phyloP scores from a whole-genome alignment of 2,888 invertebrate species.

The Stramonita haemastoma region DNA sequence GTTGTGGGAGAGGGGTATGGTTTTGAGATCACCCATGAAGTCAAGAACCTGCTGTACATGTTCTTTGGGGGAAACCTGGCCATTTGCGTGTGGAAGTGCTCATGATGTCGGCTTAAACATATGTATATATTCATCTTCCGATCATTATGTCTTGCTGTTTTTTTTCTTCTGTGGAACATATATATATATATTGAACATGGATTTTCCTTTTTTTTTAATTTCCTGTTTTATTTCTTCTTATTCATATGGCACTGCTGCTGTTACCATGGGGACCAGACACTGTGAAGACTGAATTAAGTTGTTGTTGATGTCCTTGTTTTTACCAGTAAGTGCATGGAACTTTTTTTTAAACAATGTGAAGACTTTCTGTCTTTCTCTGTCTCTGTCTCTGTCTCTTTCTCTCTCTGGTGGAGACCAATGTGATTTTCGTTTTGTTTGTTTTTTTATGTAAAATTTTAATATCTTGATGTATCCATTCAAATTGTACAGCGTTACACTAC shows the following conservation, averaged over 20 bases:
- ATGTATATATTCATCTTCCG: background rate
- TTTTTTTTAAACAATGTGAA: no score
- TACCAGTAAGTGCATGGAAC: no score
- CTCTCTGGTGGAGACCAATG: no score
- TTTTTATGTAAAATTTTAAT: no score
- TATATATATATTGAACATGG: background rate
- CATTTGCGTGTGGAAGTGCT: constrained; percentile 93
- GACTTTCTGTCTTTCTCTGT: no score
- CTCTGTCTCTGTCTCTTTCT: no score
- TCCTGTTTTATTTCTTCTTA: background rate
- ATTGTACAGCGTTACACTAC: no score
- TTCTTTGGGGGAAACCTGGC: constrained; percentile 92
- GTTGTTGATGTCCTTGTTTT: background rate
- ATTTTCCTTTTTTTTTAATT: background rate
- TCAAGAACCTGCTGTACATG: constrained; percentile 81
- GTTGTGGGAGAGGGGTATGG: constrained; percentile 97
- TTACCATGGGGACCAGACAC: constrained; percentile 6
- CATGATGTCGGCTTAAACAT: constrained; percentile 62
- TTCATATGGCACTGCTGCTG: constrained; percentile 13
- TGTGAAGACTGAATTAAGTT: background rate
- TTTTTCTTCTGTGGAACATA: background rate
- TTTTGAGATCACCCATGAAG: constrained; percentile 94
- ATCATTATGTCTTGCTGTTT: background rate
- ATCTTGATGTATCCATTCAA: no score
- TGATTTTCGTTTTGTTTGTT: no score